Conservation (phyloP, 92 coral and sea anemone genomes). For the Scolanthus callimorphus region DNA sequence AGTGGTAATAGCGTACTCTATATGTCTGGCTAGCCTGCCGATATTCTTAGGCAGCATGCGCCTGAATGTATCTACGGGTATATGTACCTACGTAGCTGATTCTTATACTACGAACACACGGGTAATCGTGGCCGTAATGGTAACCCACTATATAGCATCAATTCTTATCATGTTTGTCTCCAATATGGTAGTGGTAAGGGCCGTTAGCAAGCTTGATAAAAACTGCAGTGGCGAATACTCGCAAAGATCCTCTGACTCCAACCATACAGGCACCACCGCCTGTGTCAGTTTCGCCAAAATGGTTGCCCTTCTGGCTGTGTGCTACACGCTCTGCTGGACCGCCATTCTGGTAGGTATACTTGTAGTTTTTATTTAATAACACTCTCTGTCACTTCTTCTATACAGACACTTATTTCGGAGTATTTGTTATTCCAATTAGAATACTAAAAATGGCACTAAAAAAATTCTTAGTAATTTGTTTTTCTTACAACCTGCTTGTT, state of each 20-base stretch:
- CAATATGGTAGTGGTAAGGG: constrained; percentile 63
- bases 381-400: not conserved
- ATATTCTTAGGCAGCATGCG: constrained; percentile 47
- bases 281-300: constrained; percentile 85
- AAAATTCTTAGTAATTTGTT: not conserved
- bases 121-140: constrained; percentile 58
- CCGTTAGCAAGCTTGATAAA: constrained; percentile 68
- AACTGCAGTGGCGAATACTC: constrained; percentile 69
- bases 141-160: constrained; percentile 58
- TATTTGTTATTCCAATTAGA: constrained; percentile 1
- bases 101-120: constrained; percentile 67
- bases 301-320: constrained; percentile 79
- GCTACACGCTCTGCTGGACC: constrained; percentile 86
- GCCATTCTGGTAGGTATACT: constrained; percentile 68
- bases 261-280: constrained; percentile 42
- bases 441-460: not conserved
- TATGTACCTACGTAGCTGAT: constrained; percentile 65
- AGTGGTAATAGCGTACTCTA: constrained; percentile 48
- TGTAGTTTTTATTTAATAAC: not conserved
- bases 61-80: constrained; percentile 75
- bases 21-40: constrained; percentile 53
- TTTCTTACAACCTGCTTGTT: not conserved
- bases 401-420: not conserved
- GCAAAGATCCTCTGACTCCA: constrained; percentile 32
- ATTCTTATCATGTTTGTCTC: constrained; percentile 61